These are phyloP conservation scores for Opisthograptis luteolata DNA, from an alignment of 2,888 invertebrate species.

Conservation along the genomic window DNA sequence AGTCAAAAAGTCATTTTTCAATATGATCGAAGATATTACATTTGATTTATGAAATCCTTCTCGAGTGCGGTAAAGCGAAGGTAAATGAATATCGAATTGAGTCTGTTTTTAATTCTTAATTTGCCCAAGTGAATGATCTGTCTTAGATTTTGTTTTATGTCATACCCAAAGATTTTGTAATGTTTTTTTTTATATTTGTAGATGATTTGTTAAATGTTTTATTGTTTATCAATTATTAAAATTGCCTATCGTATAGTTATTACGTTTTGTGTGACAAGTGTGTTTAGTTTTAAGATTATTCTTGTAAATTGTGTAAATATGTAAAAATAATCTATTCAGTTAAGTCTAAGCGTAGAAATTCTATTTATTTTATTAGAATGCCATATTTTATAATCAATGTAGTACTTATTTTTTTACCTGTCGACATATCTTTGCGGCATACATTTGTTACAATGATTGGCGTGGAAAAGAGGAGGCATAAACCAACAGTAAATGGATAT, in stretches of 20 bases:
- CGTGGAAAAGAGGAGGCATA: too few species aligned
- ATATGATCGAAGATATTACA: too few species aligned
- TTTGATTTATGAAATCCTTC: too few species aligned
- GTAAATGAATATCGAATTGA: too few species aligned
- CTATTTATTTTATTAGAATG: conserved; percentile 29
- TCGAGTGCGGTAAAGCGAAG: too few species aligned
- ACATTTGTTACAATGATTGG: too few species aligned
- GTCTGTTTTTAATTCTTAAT: too few species aligned
- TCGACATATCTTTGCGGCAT: too few species aligned
- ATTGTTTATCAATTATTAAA: background rate
- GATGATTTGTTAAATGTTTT: background rate
- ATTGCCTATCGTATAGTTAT: background rate
- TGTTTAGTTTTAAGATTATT: background rate
- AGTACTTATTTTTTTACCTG: too few species aligned
- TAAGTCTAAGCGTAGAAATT: conserved; percentile 11
- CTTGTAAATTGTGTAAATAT: conserved; percentile 15
- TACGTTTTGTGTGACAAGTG: background rate
- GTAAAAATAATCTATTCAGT: conserved; percentile 7
- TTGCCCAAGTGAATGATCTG: conserved; percentile 10
- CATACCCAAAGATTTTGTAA: conserved; percentile 23
- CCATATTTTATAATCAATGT: conserved; percentile 17
- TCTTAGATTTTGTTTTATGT: conserved; percentile 11
- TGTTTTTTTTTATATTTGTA: background rate
- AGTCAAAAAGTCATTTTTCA: too few species aligned
- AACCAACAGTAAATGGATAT: too few species aligned